Conservation (phyloP, 2,888 invertebrate genomes). For the Tenthredo mesomela region DNA sequence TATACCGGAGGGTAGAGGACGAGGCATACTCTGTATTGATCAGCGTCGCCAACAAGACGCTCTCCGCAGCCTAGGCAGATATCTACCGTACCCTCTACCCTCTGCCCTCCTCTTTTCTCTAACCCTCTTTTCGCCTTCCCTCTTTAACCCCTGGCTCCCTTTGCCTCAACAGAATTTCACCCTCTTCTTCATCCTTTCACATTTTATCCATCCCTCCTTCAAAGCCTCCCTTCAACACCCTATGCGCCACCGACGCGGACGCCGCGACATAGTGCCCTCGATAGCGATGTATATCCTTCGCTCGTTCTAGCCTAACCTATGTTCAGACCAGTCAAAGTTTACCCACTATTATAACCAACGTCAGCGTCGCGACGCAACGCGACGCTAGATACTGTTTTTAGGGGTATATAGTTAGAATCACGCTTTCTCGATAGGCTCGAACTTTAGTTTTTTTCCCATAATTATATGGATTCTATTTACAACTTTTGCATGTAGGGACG, state of each 20-base stretch:
- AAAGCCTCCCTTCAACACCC: slow-evolving; percentile 57
- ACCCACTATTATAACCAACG: slow-evolving; percentile 31
- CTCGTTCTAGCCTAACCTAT: slow-evolving; percentile 69
- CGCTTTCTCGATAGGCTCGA: not conserved
- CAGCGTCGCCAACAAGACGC: slow-evolving; percentile 71
- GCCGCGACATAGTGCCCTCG: slow-evolving; percentile 75
- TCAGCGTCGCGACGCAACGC: not conserved
- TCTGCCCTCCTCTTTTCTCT: slow-evolving; percentile 38
- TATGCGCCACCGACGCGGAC: slow-evolving; percentile 65
- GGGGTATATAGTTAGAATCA: not conserved
- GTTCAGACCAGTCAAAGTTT: slow-evolving; percentile 62
- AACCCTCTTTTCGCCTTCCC: not conserved
- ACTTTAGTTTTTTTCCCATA: not conserved
- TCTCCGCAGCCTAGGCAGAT: slow-evolving; percentile 56
- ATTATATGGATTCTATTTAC: not conserved
- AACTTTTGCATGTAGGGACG: not conserved
- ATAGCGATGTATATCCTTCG: slow-evolving; percentile 70
- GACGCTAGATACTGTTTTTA: not conserved
- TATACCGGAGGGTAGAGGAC: slow-evolving; percentile 39
- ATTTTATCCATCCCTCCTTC: slow-evolving; percentile 61
- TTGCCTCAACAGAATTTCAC: slow-evolving; percentile 26
- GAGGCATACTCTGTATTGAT: slow-evolving; percentile 67
- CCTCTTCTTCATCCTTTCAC: slow-evolving; percentile 15
- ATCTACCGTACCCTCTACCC: slow-evolving; percentile 46
- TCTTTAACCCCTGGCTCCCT: not conserved